phyloP scores from a whole-genome alignment of 2,888 invertebrate genomes.

The Marronus borbonicus region DNA sequence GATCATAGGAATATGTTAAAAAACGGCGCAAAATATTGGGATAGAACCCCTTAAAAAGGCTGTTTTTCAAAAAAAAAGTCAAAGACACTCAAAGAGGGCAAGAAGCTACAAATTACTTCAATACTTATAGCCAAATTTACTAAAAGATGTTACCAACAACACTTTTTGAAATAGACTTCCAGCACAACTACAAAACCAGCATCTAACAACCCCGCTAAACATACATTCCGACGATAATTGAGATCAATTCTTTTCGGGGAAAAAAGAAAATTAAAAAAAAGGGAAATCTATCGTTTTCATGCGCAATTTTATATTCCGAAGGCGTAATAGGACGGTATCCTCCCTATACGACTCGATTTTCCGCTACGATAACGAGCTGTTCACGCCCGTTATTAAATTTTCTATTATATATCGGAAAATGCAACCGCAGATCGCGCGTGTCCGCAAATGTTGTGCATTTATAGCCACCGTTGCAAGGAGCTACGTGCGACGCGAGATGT shows the following conservation, averaged over 20 bases:
- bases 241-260: constrained; percentile 21
- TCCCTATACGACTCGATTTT: constrained; percentile 30
- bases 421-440: constrained; percentile 4
- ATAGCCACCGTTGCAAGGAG: not conserved
- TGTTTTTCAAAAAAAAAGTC: too few species aligned
- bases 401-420: constrained; percentile 31
- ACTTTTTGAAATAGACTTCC: not conserved
- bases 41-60: too few species aligned
- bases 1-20: too few species aligned
- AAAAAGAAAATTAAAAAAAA: constrained; percentile 24
- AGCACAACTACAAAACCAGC: not conserved
- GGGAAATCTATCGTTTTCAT: constrained; percentile 28
- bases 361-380: constrained; percentile 29
- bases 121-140: too few species aligned
- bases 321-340: constrained; percentile 37
- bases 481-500: not conserved
- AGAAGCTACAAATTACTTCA: too few species aligned
- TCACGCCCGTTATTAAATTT: constrained; percentile 41
- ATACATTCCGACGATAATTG: constrained; percentile 25
- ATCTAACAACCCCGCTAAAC: constrained; percentile 1
- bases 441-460: not conserved
- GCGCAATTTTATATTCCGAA: constrained; percentile 32
- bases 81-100: too few species aligned
- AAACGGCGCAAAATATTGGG: too few species aligned
- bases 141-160: too few species aligned